Evolutionary conservation across 2,113 vertebrate species (phyloP).

Genomic region (Phocoena phocoena): DNA sequence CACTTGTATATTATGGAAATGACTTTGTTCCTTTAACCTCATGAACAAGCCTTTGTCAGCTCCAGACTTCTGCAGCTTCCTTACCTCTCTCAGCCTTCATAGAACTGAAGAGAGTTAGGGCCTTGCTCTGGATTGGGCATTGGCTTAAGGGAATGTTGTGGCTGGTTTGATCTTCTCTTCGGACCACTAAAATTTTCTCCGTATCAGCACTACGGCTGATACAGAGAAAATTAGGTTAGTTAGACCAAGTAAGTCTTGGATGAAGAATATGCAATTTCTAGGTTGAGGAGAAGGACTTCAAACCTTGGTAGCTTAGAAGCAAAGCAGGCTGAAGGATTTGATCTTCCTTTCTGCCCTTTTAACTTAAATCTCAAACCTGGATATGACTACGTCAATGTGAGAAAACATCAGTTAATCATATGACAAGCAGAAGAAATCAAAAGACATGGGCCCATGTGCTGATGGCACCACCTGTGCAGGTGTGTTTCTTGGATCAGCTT

Average conservation of each 20-base stretch:
- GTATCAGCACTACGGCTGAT: no score
- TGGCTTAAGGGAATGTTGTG: background rate
- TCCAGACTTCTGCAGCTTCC: background rate
- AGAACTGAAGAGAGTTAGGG: background rate
- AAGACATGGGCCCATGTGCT: background rate
- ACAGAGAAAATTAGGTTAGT: background rate
- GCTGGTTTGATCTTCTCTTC: background rate
- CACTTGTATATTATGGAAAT: background rate
- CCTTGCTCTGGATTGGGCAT: background rate
- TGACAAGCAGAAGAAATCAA: background rate
- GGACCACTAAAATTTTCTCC: background rate
- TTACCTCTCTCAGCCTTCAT: background rate
- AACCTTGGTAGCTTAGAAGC: background rate
- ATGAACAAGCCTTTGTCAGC: background rate
- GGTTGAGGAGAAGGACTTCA: background rate
- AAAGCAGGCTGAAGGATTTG: background rate
- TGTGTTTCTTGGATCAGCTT: background rate
- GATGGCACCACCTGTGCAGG: fast-evolving
- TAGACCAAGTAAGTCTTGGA: background rate
- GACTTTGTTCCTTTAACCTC: background rate
- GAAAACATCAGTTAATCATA: background rate
- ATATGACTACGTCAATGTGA: background rate
- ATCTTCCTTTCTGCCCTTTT: background rate
- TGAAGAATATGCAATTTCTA: background rate
- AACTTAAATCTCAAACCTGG: background rate